Evolutionary conservation across 2,888 invertebrate species (phyloP), one percentile per base, ranked within the genome.

Genomic region (Hoplodrina blanda): DNA sequence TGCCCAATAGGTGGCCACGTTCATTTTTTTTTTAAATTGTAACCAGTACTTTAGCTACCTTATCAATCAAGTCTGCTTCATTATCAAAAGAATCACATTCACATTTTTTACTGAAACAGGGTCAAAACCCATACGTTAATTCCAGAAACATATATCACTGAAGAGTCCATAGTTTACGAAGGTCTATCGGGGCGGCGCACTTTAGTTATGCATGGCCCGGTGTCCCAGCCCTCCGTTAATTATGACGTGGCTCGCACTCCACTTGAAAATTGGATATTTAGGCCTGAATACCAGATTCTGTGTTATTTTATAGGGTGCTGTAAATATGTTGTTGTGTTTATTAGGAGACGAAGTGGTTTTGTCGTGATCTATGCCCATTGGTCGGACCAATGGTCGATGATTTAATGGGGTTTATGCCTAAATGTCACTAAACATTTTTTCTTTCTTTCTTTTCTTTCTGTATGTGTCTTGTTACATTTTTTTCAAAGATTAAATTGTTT

Each of bases 191-290:
- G 88, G 87, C 83, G 85, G 81, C 78, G 80, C 77, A 73, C 86
- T 90, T 94, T 91, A 93, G 90, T 94, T 92, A 94, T 95, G 92
- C 94, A 94, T 92, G 91, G 89, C 71, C 87, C 85, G 84, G 89
- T 85, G 88, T 86, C 90, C 91, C 91, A 87, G 85, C 80, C 90
- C 92, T 89, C 89, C 88, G 93, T 94, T 95, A 95, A 95, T 95
- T 94, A 95, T 94, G 94, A 91, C 89, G 89, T 87, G 82, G 88
- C 83, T 85, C 88, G 86, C 88, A 87, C 86, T 87, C 82, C 83
- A 85, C 88, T 87, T 84, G 87, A 89, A 93, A 91, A 92, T 93
- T 91, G 90, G 91, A 89, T 91, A 89, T 91, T 91, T 90, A 91
- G 73, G 78, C 72, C 64, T 87, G 88, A 90, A 90, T 91, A 85